Conservation (phyloP, 2,113 vertebrate genomes). For the Actenoides lindsayi region DNA sequence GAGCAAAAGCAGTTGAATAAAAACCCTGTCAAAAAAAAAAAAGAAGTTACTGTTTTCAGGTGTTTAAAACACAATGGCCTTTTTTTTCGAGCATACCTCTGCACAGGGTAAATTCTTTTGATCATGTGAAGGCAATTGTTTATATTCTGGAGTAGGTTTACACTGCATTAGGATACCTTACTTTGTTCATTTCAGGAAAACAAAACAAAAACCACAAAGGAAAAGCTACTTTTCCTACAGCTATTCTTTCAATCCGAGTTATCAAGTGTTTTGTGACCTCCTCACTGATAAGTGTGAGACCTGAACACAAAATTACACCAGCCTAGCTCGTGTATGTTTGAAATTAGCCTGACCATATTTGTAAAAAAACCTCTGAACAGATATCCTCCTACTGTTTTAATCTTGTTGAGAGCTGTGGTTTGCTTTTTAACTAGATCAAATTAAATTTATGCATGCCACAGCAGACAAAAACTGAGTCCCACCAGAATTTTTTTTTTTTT, state of each 20-base stretch:
- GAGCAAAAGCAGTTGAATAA: not conserved
- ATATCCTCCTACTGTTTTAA: not conserved
- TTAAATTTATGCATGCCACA: not conserved
- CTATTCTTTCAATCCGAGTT: not conserved
- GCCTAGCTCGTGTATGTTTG: accelerated
- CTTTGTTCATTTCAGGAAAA: not conserved
- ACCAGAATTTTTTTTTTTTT: not conserved
- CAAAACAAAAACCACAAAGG: not conserved
- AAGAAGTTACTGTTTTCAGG: not conserved
- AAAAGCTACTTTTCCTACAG: not conserved
- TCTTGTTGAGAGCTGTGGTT: not conserved
- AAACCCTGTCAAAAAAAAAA: not conserved
- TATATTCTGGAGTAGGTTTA: not conserved
- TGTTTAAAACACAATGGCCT: not conserved
- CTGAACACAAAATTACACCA: not conserved
- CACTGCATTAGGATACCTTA: not conserved
- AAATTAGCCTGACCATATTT: not conserved
- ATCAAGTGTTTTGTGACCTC: not conserved
- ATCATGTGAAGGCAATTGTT: not conserved
- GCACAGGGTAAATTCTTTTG: not conserved
- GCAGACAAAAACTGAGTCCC: not conserved
- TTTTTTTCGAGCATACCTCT: not conserved
- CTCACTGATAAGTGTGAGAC: not conserved
- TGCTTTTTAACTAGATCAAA: not conserved
- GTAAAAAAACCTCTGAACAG: not conserved